Percentiles rank a stretch among this genome's conserved stretches.
Evolutionary conservation across 2,888 invertebrate genomes (phyloP).

Genomic region (Drosophila longiperda): DNA sequence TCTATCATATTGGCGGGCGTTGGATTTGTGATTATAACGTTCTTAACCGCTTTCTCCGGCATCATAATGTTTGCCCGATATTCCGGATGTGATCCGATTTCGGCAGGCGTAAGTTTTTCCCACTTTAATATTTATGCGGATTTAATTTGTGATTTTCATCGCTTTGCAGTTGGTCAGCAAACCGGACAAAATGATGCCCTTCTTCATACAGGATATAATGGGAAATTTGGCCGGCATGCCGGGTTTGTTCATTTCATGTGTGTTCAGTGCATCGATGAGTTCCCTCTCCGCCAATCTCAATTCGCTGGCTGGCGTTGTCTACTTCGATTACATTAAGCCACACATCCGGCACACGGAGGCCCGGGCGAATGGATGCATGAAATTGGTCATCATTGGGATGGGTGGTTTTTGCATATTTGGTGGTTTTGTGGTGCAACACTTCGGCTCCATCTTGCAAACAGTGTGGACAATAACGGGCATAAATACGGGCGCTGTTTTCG

Average conservation of each 20-base stretch:
- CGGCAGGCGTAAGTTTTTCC: conserved; percentile 84
- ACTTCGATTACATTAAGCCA: conserved; percentile 86
- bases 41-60: conserved; percentile 87
- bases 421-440: conserved; percentile 84
- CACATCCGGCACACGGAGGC: conserved; percentile 84
- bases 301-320: conserved; percentile 86
- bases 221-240: conserved; percentile 86
- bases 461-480: conserved; percentile 85
- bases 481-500: conserved; percentile 88
- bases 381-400: conserved; percentile 83
- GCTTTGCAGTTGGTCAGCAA: conserved; percentile 81
- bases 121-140: rapidly evolving
- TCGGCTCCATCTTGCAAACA: conserved; percentile 86
- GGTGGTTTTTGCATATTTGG: conserved; percentile 88
- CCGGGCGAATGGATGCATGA: conserved; percentile 86
- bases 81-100: conserved; percentile 87
- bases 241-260: conserved; percentile 87
- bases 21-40: conserved; percentile 86
- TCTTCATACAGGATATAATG: conserved; percentile 87
- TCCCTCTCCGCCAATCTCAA: conserved; percentile 87
- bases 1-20: conserved; percentile 86
- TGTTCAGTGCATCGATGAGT: conserved; percentile 88
- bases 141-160: background rate
- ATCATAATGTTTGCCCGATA: conserved; percentile 87
- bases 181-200: conserved; percentile 86